Percentiles rank a stretch among this genome's conserved stretches.
These are phyloP conservation scores for Podarcis siculus DNA, from an alignment of 2,797 vertebrate genomes.

Conservation along the genomic window DNA sequence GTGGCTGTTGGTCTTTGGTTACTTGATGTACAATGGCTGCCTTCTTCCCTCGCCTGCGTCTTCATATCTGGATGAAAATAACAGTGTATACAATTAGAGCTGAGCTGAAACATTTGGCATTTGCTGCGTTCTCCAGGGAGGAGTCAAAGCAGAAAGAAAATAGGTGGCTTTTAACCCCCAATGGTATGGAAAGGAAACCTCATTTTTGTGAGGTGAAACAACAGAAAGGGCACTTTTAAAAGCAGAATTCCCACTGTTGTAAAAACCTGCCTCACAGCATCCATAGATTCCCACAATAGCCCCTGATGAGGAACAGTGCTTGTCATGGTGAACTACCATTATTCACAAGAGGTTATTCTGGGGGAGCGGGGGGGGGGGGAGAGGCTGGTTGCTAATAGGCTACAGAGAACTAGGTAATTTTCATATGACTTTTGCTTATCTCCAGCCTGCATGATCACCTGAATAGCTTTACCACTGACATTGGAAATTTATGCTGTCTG, in stretches of 20 bases:
- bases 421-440: no score
- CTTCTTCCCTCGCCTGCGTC: constrained; percentile 47
- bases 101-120: not conserved
- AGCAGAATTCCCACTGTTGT: not conserved
- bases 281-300: not conserved
- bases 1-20: constrained; percentile 58
- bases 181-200: not conserved
- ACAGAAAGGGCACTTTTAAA: not conserved
- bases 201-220: not conserved
- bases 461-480: not conserved
- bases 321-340: not conserved
- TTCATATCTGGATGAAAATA: constrained; percentile 63
- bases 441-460: no score
- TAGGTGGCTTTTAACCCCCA: not conserved
- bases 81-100: constrained; percentile 7
- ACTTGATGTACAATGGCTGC: constrained; percentile 60
- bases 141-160: not conserved
- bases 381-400: no score
- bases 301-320: not conserved
- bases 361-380: not conserved
- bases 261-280: not conserved
- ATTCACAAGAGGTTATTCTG: not conserved
- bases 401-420: not conserved
- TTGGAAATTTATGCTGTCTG: not conserved
- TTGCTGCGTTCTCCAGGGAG: not conserved